Evolutionary conservation across 2,888 invertebrate genomes (phyloP), one percentile per base, ranked within the genome.

Genomic region (Matsumyia berberina): DNA sequence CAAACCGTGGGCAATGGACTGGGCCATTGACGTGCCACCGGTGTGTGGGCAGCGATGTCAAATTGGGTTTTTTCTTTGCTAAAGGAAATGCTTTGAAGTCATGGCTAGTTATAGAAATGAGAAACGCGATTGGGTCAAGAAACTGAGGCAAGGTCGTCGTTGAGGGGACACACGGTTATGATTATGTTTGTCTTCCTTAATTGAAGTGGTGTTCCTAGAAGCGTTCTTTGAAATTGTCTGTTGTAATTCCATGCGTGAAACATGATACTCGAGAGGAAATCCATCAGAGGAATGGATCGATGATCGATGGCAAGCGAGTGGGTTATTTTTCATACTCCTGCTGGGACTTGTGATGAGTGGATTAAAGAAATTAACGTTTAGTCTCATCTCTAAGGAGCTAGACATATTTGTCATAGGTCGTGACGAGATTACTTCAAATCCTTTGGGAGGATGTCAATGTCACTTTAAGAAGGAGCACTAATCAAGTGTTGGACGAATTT

Each of bases 121-220:
- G 7, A 9, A 46, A 46, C 31, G 12, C 9, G 42, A 7, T 19
- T 66, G 39, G 66, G 74, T 66, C 74, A 57, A 57, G 74, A 66
- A 57, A 73, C 51, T 7, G 42, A 5, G 0, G 19, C 42, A 57
- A 19, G 55, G 69, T 19, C 12, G 7, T n/a, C 8, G 12, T 6
- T 37, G 8, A 35, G 12, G 6, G 11, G 17, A 39, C 1, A 57
- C 33, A 29, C 35, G n/a, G 4, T 24, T 24, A 24, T 11, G 24
- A 15, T 49, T 11, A 24, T 58, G 46, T 70, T 70, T 70, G 58
- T 11, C 35, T 24, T 24, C 24, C 33, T 58, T 70, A 46, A 70
- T 70, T 70, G 58, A n/a, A 70, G 57, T 58, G 70, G 70, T n/a
- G n/a, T 57, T 58, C 12, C 11, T 9, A 7, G 39, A 51, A 46